A percentile compares a stretch with the other conserved stretches of the same genome.
phyloP scores from a whole-genome alignment of 92 coral and sea anemone genomes.

The Umimayanthus kanabou region DNA sequence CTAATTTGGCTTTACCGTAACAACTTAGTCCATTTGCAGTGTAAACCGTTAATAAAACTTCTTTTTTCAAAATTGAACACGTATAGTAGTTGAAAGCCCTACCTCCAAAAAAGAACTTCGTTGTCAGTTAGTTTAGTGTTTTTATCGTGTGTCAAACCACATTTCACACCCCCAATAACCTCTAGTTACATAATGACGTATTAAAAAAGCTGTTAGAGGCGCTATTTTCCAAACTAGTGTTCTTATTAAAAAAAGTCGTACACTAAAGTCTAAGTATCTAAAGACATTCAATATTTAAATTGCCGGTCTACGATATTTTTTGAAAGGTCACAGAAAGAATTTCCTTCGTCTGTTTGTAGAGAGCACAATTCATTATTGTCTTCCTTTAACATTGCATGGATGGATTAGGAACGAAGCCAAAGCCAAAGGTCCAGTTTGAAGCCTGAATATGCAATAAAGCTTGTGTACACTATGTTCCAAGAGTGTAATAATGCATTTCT shows the following conservation, averaged over 20 bases:
- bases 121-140: background rate
- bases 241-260: background rate
- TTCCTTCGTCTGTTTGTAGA: background rate
- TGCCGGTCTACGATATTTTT: background rate
- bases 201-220: background rate
- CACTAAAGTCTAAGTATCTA: background rate
- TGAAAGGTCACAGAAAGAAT: too few species aligned
- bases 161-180: background rate
- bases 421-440: background rate
- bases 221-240: background rate
- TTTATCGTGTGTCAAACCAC: slow-evolving; percentile 12
- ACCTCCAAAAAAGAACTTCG: background rate
- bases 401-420: background rate
- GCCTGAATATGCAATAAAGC: background rate
- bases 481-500: too few species aligned
- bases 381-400: background rate
- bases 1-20: background rate
- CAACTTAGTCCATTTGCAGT: background rate
- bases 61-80: background rate
- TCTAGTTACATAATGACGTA: background rate
- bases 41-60: background rate
- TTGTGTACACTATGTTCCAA: too few species aligned
- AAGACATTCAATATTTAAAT: background rate
- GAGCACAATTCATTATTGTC: background rate
- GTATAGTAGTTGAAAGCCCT: background rate